phyloP scores from a whole-genome alignment of 2,113 vertebrate species.

The Hemiscyllium ocellatum region DNA sequence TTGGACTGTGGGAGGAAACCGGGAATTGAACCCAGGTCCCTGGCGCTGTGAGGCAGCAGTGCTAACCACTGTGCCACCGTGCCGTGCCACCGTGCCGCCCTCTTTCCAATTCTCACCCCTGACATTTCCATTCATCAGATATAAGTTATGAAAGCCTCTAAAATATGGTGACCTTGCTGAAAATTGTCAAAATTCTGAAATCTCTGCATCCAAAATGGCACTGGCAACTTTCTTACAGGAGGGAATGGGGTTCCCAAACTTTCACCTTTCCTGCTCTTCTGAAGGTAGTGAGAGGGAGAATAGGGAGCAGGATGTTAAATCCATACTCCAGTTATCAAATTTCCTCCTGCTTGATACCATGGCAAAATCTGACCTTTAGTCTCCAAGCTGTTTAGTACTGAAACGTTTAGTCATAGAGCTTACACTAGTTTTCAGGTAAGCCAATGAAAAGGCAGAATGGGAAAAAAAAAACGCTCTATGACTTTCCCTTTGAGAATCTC shows the following conservation, averaged over 20 bases:
- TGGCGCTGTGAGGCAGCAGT: too few relatives aligned
- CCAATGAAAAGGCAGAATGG: background rate
- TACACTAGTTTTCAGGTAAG: background rate
- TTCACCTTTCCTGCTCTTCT: background rate
- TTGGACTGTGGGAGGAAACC: too few relatives aligned
- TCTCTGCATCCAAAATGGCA: background rate
- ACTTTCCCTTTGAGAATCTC: background rate
- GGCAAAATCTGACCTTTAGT: background rate
- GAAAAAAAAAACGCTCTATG: background rate
- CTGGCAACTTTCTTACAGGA: too few relatives aligned
- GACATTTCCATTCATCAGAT: background rate
- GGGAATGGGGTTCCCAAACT: background rate
- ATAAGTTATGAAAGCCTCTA: background rate
- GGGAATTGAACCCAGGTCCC: too few relatives aligned
- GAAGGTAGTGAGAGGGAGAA: background rate
- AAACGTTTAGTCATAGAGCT: background rate
- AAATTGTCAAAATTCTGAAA: background rate
- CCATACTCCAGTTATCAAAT: background rate
- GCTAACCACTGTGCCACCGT: too few relatives aligned
- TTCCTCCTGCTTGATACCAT: background rate
- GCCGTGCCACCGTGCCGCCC: too few relatives aligned
- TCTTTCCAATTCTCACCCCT: background rate
- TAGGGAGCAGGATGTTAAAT: background rate
- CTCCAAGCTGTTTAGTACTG: background rate
- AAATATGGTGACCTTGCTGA: background rate